phyloP scores from a whole-genome alignment of 2,888 invertebrate genomes.

The Thumatha senex region DNA sequence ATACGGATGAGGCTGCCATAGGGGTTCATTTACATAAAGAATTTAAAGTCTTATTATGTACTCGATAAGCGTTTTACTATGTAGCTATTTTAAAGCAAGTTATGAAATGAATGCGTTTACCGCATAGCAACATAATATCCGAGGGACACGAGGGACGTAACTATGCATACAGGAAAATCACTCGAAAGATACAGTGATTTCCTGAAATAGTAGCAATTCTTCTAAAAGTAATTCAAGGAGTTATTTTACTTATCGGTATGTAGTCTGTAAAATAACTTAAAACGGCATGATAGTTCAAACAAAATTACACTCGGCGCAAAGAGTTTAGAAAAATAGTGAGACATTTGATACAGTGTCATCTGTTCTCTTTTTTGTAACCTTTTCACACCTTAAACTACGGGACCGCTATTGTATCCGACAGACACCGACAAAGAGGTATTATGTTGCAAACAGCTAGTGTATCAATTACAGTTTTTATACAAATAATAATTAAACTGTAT shows the following conservation, averaged over 20 bases:
- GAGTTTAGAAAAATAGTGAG: slow-evolving; percentile 20
- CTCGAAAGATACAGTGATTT: no score
- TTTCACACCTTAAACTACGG: slow-evolving; percentile 7
- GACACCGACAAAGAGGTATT: slow-evolving; percentile 33
- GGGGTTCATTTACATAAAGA: slow-evolving; percentile 4
- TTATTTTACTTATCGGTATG: no score
- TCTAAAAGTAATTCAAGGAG: no score
- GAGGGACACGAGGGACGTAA: no score
- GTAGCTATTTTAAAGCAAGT: neutral
- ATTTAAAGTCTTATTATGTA: neutral
- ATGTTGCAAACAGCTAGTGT: slow-evolving; percentile 20
- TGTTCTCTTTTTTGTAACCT: slow-evolving; percentile 9
- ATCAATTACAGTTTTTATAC: slow-evolving; percentile 32
- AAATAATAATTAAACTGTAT: slow-evolving; percentile 18
- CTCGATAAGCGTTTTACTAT: neutral
- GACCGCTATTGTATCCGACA: slow-evolving; percentile 23
- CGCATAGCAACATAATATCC: neutral
- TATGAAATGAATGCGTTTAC: neutral
- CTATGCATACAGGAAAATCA: no score
- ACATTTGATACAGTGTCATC: slow-evolving; percentile 24
- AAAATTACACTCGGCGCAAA: slow-evolving; percentile 10
- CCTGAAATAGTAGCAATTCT: no score
- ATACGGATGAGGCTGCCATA: neutral
- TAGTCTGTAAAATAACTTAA: no score
- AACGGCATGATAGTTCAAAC: neutral